phyloP scores from a whole-genome alignment of 2,113 vertebrate genomes.

The Osmerus eperlanus region DNA sequence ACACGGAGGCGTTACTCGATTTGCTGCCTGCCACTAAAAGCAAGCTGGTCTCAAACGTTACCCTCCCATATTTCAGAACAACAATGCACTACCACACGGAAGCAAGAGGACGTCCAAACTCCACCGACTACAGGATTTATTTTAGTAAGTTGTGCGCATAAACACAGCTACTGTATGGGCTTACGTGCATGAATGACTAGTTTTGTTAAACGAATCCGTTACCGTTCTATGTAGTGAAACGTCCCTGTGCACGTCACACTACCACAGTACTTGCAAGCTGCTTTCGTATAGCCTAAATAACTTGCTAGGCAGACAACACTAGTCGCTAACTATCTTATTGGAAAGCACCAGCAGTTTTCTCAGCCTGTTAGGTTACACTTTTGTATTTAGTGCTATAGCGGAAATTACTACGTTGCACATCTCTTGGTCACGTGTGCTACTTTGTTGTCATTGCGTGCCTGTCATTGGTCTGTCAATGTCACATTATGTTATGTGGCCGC shows the following conservation, averaged over 20 bases:
- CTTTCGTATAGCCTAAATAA: neutral
- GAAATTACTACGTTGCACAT: neutral
- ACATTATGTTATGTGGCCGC: neutral
- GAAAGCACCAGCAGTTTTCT: no score
- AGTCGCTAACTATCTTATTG: neutral
- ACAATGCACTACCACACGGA: slow-evolving; percentile 79
- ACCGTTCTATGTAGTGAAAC: no score
- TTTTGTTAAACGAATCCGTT: no score
- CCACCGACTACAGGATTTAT: slow-evolving; percentile 83
- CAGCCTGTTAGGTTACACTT: no score
- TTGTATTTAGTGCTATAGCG: no score
- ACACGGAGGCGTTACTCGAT: slow-evolving; percentile 20
- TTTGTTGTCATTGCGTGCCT: neutral
- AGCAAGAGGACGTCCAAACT: slow-evolving; percentile 75
- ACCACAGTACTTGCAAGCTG: neutral
- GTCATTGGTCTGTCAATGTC: neutral
- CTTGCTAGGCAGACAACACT: neutral
- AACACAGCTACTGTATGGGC: neutral
- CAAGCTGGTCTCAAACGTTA: slow-evolving; percentile 37
- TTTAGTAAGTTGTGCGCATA: slow-evolving; percentile 81
- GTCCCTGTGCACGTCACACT: no score
- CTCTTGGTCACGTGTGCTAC: neutral
- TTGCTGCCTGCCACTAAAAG: slow-evolving; percentile 21
- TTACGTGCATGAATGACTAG: no score
- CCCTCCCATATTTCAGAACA: slow-evolving; percentile 41